phyloP scores from a whole-genome alignment of 2,888 invertebrate genomes.

The Fissipunctia ypsillon region DNA sequence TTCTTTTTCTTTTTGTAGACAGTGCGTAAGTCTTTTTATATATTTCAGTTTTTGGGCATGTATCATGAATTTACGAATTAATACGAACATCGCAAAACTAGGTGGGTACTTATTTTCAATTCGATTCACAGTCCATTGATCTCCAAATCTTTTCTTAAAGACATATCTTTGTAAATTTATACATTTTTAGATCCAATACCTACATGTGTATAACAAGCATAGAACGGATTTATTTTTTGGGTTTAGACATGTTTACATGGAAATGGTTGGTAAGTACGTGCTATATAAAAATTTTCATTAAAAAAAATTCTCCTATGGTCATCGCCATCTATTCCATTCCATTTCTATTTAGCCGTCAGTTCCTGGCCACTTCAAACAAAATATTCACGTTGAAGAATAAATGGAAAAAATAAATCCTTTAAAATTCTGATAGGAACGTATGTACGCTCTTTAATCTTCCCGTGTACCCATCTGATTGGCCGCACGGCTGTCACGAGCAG shows the following conservation, averaged over 20 bases:
- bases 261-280: neutral
- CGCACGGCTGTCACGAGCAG: slow-evolving; percentile 87
- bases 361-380: slow-evolving; percentile 61
- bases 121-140: slow-evolving; percentile 1
- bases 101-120: neutral
- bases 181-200: neutral
- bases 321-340: slow-evolving; percentile 20
- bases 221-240: neutral
- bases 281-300: neutral
- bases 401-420: slow-evolving; percentile 75
- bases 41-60: neutral
- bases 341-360: slow-evolving; percentile 31
- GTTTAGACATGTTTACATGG: neutral
- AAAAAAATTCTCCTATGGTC: neutral
- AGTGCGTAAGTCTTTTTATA: neutral
- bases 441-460: slow-evolving; percentile 82
- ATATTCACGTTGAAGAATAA: slow-evolving; percentile 62
- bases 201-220: neutral
- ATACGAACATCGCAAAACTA: neutral
- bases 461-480: slow-evolving; percentile 86
- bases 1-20: neutral
- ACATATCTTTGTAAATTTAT: neutral
- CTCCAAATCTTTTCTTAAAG: neutral
- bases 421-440: slow-evolving; percentile 82
- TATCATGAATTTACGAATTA: neutral